phyloP scores from a whole-genome alignment of 2,888 invertebrate genomes.

The Callinectes sapidus region DNA sequence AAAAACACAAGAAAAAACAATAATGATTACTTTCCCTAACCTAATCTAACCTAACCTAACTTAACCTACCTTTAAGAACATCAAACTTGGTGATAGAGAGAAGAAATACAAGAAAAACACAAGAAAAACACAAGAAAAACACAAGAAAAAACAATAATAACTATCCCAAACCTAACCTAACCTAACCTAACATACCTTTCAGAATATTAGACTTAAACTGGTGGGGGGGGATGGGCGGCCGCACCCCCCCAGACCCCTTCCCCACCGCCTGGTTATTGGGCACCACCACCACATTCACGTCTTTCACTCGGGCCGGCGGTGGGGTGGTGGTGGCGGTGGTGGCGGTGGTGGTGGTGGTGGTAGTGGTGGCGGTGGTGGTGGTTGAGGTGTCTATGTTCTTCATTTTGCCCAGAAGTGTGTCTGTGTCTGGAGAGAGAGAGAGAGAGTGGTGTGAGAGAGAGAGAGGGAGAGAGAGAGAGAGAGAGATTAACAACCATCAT shows the following conservation, averaged over 20 bases:
- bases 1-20: no score
- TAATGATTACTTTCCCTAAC: no score
- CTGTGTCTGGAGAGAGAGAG: slow-evolving; percentile 71
- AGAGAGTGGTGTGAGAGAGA: slow-evolving; percentile 17
- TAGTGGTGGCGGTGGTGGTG: slow-evolving; percentile 3
- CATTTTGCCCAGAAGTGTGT: slow-evolving; percentile 74
- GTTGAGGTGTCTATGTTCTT: slow-evolving; percentile 75
- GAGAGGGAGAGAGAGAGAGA: slow-evolving; percentile 8
- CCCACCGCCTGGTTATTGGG: slow-evolving; percentile 77
- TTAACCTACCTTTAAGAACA: no score
- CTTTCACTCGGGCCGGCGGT: slow-evolving; percentile 73
- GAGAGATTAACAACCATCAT: no score
- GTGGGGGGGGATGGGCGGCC: slow-evolving; percentile 88
- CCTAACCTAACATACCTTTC: slow-evolving; percentile 81
- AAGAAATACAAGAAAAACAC: no score
- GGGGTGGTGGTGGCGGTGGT: slow-evolving; percentile 12
- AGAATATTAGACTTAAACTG: slow-evolving; percentile 96
- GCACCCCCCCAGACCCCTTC: slow-evolving; percentile 73
- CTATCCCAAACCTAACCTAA: no score
- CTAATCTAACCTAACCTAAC: no score
- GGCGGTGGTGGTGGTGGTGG: slow-evolving; percentile 1
- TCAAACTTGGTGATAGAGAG: no score
- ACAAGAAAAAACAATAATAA: no score
- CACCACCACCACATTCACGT: slow-evolving; percentile 75
- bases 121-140: no score